These are phyloP conservation scores for Paramormyrops kingsleyae DNA, from an alignment of 2,113 vertebrate genomes.

Conservation along the genomic window DNA sequence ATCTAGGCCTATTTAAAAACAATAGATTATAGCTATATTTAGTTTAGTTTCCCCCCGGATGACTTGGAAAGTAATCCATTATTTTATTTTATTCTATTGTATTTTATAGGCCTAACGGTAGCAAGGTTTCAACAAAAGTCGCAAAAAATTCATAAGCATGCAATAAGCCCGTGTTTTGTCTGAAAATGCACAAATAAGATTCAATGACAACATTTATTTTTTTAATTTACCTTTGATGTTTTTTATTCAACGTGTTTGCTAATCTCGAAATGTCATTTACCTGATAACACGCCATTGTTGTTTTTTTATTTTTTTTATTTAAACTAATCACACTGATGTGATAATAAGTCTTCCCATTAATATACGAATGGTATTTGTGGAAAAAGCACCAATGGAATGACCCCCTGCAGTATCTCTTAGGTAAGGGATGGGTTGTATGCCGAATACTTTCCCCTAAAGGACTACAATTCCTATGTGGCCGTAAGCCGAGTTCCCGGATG, in stretches of 20 bases:
- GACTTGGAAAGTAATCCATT: background rate
- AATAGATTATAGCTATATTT: background rate
- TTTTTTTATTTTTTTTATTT: background rate
- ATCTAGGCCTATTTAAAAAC: background rate
- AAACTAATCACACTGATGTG: background rate
- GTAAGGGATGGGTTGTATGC: background rate
- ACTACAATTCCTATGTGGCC: slow-evolving; percentile 67
- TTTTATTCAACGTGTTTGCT: background rate
- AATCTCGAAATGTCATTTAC: background rate
- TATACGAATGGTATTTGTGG: background rate
- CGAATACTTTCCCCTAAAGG: slow-evolving; percentile 1
- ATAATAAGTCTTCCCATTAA: background rate
- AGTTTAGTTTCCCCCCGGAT: background rate
- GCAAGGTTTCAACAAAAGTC: background rate
- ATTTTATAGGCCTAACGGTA: background rate
- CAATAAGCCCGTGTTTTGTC: background rate
- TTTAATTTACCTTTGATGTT: background rate
- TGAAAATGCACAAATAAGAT: background rate
- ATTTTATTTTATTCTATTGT: background rate
- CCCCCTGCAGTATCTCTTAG: background rate
- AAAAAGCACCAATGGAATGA: background rate
- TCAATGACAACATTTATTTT: background rate
- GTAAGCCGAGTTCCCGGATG: slow-evolving; percentile 72
- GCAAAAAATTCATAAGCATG: background rate
- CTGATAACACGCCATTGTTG: background rate